phyloP scores from a whole-genome alignment of 2,888 invertebrate genomes.

The Mylabris sibirica region DNA sequence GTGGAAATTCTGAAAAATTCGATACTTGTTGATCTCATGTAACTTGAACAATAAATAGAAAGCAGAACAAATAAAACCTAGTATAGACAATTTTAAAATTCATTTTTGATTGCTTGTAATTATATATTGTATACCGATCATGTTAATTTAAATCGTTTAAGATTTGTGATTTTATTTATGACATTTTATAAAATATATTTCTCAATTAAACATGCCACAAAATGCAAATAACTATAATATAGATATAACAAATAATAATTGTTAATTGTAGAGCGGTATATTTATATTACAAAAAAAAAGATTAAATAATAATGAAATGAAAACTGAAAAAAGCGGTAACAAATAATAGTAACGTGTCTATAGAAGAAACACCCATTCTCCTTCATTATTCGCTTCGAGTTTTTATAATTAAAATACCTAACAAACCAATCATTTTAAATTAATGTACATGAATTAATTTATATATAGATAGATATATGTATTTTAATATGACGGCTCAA shows the following conservation, averaged over 20 bases:
- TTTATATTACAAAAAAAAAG: neutral
- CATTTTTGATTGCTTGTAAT: neutral
- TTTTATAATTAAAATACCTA: slow-evolving; percentile 47
- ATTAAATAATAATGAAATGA: neutral
- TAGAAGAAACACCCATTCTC: slow-evolving; percentile 47
- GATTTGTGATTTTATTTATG: neutral
- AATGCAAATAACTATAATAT: slow-evolving; percentile 2
- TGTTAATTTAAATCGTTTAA: neutral
- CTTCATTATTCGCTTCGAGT: slow-evolving; percentile 44
- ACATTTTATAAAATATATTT: neutral
- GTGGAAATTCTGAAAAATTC: too few relatives aligned
- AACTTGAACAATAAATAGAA: too few relatives aligned
- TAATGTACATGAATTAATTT: slow-evolving; percentile 30
- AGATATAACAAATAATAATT: slow-evolving; percentile 11
- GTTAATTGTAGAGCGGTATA: slow-evolving; percentile 8
- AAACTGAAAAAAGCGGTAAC: slow-evolving; percentile 25
- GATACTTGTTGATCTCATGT: too few relatives aligned
- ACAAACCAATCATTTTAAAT: slow-evolving; percentile 50
- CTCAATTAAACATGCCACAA: neutral
- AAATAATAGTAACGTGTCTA: slow-evolving; percentile 41
- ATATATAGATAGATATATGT: slow-evolving; percentile 36
- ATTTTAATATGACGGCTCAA: slow-evolving; percentile 49
- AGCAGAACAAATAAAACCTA: neutral
- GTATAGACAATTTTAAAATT: neutral
- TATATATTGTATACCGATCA: neutral